Conservation (phyloP, 2,113 vertebrate species). For the Columba janthina region DNA sequence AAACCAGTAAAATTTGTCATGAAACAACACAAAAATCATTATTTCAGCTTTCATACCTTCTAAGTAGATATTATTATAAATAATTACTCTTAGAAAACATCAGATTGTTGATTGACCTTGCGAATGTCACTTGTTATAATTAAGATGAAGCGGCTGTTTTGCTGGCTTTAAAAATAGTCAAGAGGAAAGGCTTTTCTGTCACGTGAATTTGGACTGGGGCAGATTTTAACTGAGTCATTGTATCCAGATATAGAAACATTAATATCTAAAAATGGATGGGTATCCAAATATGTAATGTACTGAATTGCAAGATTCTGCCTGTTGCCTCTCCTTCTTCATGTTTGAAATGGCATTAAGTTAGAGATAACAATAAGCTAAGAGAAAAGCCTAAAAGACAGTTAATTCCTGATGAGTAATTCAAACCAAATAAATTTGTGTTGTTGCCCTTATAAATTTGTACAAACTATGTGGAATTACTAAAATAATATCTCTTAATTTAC, state of each 20-base stretch:
- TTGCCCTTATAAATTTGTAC: neutral
- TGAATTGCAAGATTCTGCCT: neutral
- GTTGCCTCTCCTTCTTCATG: neutral
- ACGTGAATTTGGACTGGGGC: neutral
- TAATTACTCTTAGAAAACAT: neutral
- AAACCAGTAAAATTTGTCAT: neutral
- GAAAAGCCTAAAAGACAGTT: neutral
- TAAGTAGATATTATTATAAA: neutral
- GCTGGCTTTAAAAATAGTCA: neutral
- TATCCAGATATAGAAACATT: neutral
- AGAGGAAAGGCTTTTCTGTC: neutral
- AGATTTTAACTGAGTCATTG: neutral
- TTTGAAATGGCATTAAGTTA: neutral
- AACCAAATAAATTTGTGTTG: neutral
- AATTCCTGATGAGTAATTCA: neutral
- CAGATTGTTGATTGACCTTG: neutral
- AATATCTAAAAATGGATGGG: neutral
- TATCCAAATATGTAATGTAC: neutral
- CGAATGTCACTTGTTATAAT: neutral
- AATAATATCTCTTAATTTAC: neutral
- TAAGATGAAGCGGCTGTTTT: neutral
- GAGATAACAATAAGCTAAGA: neutral
- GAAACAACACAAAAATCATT: neutral
- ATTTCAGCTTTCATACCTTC: neutral
- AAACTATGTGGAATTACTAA: neutral